Percentiles rank a stretch among this genome's conserved stretches.
Evolutionary conservation across 2,113 vertebrate genomes (phyloP).

Genomic region (Saiga tatarica): DNA sequence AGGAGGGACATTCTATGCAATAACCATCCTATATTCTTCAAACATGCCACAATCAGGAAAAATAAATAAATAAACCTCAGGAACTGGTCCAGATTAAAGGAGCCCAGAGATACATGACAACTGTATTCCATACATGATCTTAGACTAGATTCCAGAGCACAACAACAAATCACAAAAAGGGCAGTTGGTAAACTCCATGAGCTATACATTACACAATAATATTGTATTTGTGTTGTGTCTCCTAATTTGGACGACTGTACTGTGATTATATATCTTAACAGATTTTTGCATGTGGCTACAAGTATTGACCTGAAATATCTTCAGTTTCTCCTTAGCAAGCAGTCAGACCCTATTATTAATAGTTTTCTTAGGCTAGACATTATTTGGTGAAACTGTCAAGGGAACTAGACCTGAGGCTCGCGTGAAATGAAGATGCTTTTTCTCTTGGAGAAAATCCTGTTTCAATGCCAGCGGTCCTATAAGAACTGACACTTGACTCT

Average conservation of each 20-base stretch:
- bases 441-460: neutral
- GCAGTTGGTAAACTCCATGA: neutral
- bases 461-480: neutral
- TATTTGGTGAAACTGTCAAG: neutral
- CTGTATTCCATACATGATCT: neutral
- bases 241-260: neutral
- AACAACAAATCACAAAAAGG: neutral
- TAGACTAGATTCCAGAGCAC: neutral
- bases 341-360: neutral
- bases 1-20: neutral
- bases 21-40: neutral
- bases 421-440: neutral
- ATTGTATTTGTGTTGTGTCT: neutral
- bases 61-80: neutral
- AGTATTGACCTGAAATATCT: neutral
- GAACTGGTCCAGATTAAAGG: neutral
- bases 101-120: neutral
- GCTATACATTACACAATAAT: neutral
- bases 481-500: neutral
- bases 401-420: neutral
- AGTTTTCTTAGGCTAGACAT: conserved; percentile 10
- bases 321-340: neutral
- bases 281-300: neutral
- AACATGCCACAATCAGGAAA: neutral
- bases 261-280: neutral